These are phyloP conservation scores for Buceros bicornis DNA, from an alignment of 2,797 vertebrate species.

Conservation along the genomic window DNA sequence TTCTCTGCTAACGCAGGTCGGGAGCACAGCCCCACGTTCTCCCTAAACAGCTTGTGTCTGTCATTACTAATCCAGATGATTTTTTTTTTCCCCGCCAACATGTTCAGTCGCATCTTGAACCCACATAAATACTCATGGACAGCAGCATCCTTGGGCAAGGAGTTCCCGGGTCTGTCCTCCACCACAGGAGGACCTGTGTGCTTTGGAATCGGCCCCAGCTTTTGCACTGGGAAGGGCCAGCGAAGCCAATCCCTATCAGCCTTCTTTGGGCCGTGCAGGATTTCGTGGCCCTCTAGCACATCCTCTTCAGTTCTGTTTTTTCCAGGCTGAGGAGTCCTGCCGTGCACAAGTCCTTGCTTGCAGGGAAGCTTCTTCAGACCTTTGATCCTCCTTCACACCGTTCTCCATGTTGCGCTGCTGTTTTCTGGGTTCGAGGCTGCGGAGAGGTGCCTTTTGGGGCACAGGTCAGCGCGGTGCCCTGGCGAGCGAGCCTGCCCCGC, in stretches of 20 bases:
- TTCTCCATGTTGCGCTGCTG: neutral
- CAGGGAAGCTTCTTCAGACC: neutral
- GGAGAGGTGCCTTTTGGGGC: neutral
- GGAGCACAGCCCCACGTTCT: neutral
- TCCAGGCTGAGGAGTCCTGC: neutral
- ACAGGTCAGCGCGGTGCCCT: neutral
- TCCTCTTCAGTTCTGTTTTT: neutral
- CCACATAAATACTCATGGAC: neutral
- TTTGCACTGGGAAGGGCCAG: neutral
- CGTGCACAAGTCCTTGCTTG: neutral
- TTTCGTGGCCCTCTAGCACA: neutral
- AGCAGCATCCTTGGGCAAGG: neutral
- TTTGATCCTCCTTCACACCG: conserved; percentile 20
- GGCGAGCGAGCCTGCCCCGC: neutral
- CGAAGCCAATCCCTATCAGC: neutral
- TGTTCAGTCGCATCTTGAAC: neutral
- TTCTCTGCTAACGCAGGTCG: neutral
- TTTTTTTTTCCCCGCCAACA: neutral
- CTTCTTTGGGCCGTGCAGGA: neutral
- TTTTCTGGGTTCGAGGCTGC: neutral
- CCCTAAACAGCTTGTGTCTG: neutral
- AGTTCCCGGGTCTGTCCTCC: neutral
- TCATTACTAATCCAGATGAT: neutral
- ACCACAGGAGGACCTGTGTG: accelerated
- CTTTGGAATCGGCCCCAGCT: neutral